Evolutionary conservation across 2,113 vertebrate species (phyloP).

Genomic region (Salvelinus fontinalis): DNA sequence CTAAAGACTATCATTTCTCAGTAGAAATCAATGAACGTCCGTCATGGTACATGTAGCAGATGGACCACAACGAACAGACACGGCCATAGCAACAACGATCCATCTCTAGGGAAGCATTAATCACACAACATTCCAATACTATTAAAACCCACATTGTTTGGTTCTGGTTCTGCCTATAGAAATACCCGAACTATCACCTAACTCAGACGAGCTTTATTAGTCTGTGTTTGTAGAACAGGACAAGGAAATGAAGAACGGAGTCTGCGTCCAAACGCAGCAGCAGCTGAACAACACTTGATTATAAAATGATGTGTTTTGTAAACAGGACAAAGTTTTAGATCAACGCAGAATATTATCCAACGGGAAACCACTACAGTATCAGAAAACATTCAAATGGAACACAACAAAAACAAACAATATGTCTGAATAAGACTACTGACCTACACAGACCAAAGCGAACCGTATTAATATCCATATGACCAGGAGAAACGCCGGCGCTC

Average conservation of each 20-base stretch:
- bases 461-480: slow-evolving; percentile 41
- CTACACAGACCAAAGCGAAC: slow-evolving; percentile 43
- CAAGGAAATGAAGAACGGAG: too few relatives aligned
- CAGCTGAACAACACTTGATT: neutral
- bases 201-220: too few relatives aligned
- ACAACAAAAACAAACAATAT: too few relatives aligned
- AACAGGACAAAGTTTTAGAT: neutral
- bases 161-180: too few relatives aligned
- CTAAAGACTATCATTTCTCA: neutral
- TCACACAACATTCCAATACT: too few relatives aligned
- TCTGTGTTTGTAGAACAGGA: too few relatives aligned
- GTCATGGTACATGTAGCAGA: neutral
- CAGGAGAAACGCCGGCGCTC: slow-evolving; percentile 26
- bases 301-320: neutral
- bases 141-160: too few relatives aligned
- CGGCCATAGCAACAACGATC: neutral
- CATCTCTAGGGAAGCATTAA: neutral
- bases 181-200: too few relatives aligned
- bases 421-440: slow-evolving; percentile 34
- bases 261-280: too few relatives aligned
- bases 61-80: neutral
- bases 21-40: neutral
- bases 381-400: neutral
- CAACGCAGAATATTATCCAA: neutral
- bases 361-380: neutral